Evolutionary conservation across 2,113 vertebrate genomes (phyloP).

Genomic region (Cavia porcellus): DNA sequence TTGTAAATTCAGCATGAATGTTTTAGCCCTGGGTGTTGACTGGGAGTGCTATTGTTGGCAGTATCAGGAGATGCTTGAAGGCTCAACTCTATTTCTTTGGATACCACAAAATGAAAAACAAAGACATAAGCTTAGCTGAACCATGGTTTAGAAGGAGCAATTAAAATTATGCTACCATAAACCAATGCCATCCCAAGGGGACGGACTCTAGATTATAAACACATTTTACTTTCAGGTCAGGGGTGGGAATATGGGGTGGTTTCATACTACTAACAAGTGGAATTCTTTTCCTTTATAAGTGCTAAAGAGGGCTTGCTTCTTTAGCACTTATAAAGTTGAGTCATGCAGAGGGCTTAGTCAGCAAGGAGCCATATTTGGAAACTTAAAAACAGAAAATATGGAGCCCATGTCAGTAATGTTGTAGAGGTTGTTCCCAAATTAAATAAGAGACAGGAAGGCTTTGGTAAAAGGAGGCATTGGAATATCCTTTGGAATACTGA

Average conservation of each 20-base stretch:
- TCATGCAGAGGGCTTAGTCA: not conserved
- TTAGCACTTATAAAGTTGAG: not conserved
- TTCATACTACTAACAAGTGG: not conserved
- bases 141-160: not conserved
- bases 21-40: not conserved
- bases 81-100: not conserved
- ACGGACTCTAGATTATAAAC: not conserved
- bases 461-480: not conserved
- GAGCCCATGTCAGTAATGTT: not conserved
- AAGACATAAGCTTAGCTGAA: not conserved
- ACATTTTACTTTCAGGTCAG: not conserved
- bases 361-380: not conserved
- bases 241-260: not conserved
- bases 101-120: not conserved
- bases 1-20: not conserved
- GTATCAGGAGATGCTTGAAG: not conserved
- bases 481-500: not conserved
- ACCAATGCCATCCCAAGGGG: not conserved
- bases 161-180: not conserved
- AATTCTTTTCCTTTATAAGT: not conserved
- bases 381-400: slow-evolving; percentile 11
- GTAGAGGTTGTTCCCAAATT: not conserved
- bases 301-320: not conserved
- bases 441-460: not conserved
- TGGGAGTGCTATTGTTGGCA: not conserved